Percentiles rank a stretch among this genome's conserved stretches.
Evolutionary conservation across 2,888 invertebrate genomes (phyloP).

Genomic region (Platycheirus albimanus): DNA sequence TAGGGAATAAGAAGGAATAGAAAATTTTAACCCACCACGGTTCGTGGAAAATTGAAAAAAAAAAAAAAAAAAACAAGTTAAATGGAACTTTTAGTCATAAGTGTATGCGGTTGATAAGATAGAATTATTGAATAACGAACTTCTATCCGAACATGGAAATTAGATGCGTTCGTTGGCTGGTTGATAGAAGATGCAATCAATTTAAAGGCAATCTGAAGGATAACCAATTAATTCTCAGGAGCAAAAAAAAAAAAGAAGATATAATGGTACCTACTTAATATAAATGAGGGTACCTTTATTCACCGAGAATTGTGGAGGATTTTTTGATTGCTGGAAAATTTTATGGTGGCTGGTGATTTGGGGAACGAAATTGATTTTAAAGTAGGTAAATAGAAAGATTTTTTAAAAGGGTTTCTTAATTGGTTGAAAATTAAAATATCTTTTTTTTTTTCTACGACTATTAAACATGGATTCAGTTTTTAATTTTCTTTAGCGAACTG

Average conservation of each 20-base stretch:
- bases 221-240: slow-evolving; percentile 32
- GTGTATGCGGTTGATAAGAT: slow-evolving; percentile 12
- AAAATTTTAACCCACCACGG: no score
- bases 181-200: slow-evolving; percentile 25
- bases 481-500: no score
- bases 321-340: background rate
- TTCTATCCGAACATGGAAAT: background rate
- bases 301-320: background rate
- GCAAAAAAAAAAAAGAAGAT: background rate
- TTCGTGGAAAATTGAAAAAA: slow-evolving; percentile 29
- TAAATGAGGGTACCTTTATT: background rate
- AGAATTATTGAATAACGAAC: background rate
- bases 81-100: slow-evolving; percentile 24
- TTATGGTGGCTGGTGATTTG: background rate
- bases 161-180: slow-evolving; percentile 8
- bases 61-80: slow-evolving; percentile 20
- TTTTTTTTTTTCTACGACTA: no score
- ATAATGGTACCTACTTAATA: background rate
- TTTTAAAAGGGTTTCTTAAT: no score
- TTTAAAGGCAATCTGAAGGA: slow-evolving; percentile 18
- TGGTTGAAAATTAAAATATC: no score
- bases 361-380: background rate
- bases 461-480: no score
- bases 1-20: background rate
- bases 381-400: no score